Percentiles rank a stretch among this genome's conserved stretches.
phyloP scores from a whole-genome alignment of 2,797 vertebrate species.

The Graptemys geographica region DNA sequence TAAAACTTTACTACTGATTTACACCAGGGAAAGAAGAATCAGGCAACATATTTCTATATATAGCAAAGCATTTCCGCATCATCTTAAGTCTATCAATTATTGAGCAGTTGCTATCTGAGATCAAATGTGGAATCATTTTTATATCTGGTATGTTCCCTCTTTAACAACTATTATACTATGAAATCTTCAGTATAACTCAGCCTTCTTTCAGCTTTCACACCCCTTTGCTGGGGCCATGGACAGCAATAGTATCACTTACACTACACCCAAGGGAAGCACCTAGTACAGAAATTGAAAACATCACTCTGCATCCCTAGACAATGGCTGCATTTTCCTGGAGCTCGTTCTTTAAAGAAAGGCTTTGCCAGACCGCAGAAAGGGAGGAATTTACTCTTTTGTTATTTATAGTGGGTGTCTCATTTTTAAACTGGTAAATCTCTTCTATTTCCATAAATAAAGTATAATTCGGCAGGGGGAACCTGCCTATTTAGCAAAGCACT shows the following conservation, averaged over 20 bases:
- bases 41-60: neutral
- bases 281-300: neutral
- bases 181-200: neutral
- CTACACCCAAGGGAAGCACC: neutral
- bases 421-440: constrained; percentile 59
- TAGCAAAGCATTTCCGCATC: neutral
- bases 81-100: constrained; percentile 6
- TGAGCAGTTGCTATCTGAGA: neutral
- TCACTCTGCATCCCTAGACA: neutral
- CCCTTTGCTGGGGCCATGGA: neutral
- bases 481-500: constrained; percentile 16
- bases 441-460: constrained; percentile 61
- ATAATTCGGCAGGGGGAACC: constrained; percentile 59
- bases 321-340: neutral
- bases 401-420: constrained; percentile 24
- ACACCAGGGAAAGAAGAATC: neutral
- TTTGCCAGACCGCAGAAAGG: constrained; percentile 31
- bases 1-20: neutral
- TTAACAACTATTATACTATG: neutral
- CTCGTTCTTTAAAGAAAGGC: constrained; percentile 36
- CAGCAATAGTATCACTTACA: neutral
- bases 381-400: constrained; percentile 42
- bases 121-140: neutral
- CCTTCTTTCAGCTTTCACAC: constrained; percentile 10
- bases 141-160: neutral